Base-by-base conservation (phyloP, 2,888 invertebrate species). In the Oscheius sp. region DNA sequence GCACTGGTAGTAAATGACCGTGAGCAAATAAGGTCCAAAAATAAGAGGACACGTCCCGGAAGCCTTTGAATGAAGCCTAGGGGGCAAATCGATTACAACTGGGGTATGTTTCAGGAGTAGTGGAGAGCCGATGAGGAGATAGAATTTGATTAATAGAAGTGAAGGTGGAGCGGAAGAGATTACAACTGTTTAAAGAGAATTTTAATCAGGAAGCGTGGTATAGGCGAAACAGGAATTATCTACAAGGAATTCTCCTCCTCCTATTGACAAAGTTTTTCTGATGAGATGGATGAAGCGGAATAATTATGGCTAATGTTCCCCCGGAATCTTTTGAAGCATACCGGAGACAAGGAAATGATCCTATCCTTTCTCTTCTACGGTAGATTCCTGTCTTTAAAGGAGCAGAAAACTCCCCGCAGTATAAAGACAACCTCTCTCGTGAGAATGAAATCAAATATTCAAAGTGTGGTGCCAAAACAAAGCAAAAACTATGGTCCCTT, bases 81-180 rank as follows among this genome's bases (percentile, higher is more conserved):
- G 25, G 66, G 52, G 29, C 66, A 49, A 66, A 52, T 66, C 66
- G 66, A 66, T 66, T 66, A 66, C 52, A 25, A 66, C 66, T n/a
- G 13, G 63, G 63, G 21, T 41, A 35, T 25, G 45, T 63, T 63
- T 63, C 18, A 61, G 23, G 21, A 25, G 16, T 21, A 43, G 18
- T 16, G 16, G 25, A 45, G 25, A n/a, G n/a, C n/a, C n/a, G n/a
- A 35, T 35, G 35, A 35, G 35, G 5, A 35, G 35, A 21, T 35
- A 46, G 45, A 41, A 63, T 45, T 63, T 63, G 43, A 25, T 63
- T 45, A 63, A 21, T 45, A 45, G 25, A 43, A 21, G 49, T n/a
- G 6, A 49, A 35, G 35, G 35, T 35, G 35, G 35, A 35, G 35
- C 35, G 35, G 35, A 35, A 49, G 49, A 13, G 13, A 49, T 6